Evolutionary conservation across 2,888 invertebrate genomes (phyloP), one percentile per base, ranked within the genome.

Genomic region (Hyposoter dolosus): DNA sequence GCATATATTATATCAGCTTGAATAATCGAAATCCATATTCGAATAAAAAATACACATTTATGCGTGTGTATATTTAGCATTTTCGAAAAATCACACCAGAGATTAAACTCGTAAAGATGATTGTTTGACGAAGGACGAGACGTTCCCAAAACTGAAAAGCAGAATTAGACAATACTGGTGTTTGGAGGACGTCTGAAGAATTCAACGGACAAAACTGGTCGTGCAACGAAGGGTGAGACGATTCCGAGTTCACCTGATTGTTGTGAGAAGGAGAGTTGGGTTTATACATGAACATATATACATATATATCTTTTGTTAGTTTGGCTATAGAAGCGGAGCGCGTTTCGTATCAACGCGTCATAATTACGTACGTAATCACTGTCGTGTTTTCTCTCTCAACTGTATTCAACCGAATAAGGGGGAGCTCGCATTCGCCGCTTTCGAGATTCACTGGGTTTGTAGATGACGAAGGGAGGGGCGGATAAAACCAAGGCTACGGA

Each of bases 321-420:
- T 69, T 50, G 23, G 45, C 43, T 82, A 53, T 71, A 65, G 79
- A 88, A 84, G 85, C 71, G 81, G 77, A 89, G 88, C 47, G 89
- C 88, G 87, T 50, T 68, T 79, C 89, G 88, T 90, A 90, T 91
- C 90, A 91, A 90, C 91, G 89, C 90, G 89, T 91, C 89, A 90
- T 91, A 92, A 92, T 92, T 92, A 90, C 89, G 89, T 91, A 90
- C 90, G 90, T 91, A 91, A 92, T 91, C 90, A 90, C 85, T 88
- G 89, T 83, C 88, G 87, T 88, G 88, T 87, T 89, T 89, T 84
- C 82, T 76, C 78, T 79, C 89, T 83, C 86, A 88, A 89, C 89
- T 89, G 88, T 88, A 88, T 90, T 80, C 85, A 40, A 65, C 69
- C 79, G 77, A 82, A 80, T 68, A 6, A 50, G 47, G 50, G 82